Base-by-base conservation (phyloP, 2,888 invertebrate genomes). In the Drosophila cracens region DNA sequence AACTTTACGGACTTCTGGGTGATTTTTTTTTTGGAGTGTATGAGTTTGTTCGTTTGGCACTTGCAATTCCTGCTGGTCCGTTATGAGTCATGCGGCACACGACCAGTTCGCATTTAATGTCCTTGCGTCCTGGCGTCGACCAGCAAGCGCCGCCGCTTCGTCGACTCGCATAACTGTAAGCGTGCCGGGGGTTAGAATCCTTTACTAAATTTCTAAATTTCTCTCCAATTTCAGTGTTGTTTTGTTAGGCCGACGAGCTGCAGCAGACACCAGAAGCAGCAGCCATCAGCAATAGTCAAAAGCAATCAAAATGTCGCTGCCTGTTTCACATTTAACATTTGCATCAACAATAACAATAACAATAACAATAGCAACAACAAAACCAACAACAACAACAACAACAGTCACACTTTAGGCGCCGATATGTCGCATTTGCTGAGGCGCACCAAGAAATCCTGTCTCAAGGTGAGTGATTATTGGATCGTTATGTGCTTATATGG, bases 361-460 rank as follows among this genome's bases (percentile, higher is more conserved):
- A 34, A 46, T 21, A 53, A 46, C 34, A 49, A 38, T n/a, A 58
- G 21, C 48, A 60, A 49, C 61, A 61, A 54, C 64, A 66, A 62
- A 5, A 16, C 34, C 49, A 52, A 46, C 27, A 62, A 36, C 34
- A 57, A 57, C 57, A 67, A 58, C 53, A 62, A 60, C 63, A 70
- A 67, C 48, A 68, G 48, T 13, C 46, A 40, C 51, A 58, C 51
- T 29, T 36, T 18, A 56, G 56, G 16, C 54, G 51, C 64, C 49
- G 79, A 67, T 33, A 92, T 92, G 92, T 92, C 92, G 73, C 89
- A 93, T 74, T 84, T 93, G 79, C 86, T 93, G 51, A 92, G 91
- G 81, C 92, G 92, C 86, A 93, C 92, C 70, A 93, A 92, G 77
- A 93, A 93, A 72, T 92, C 93, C 78, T 93, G 92, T 78, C 83